Evolutionary conservation across 2,113 vertebrate species (phyloP).

Genomic region (Onychorhynchus coronatus): DNA sequence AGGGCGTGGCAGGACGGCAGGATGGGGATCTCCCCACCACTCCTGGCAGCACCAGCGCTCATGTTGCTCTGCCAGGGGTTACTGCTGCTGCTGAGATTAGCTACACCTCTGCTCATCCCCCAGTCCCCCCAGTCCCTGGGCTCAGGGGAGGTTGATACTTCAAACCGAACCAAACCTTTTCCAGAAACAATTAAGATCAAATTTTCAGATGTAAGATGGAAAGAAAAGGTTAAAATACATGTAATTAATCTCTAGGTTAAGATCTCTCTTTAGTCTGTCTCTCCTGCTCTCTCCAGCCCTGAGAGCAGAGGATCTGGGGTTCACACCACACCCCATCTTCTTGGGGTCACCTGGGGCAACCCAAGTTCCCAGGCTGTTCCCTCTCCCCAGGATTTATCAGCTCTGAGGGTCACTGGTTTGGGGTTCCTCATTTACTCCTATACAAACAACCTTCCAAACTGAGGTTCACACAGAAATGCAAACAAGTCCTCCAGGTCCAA

Average conservation of each 20-base stretch:
- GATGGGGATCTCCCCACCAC: neutral
- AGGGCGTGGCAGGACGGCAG: neutral
- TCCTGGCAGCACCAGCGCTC: neutral
- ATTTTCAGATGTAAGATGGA: neutral
- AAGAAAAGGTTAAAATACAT: neutral
- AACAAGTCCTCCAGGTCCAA: neutral
- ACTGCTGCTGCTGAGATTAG: neutral
- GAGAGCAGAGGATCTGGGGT: neutral
- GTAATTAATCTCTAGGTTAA: neutral
- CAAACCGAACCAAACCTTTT: neutral
- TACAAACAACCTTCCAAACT: neutral
- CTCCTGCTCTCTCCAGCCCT: neutral
- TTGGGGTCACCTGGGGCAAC: neutral
- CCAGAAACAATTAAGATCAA: neutral
- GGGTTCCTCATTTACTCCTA: neutral
- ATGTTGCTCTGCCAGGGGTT: accelerated
- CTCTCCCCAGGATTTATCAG: neutral
- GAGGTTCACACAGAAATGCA: neutral
- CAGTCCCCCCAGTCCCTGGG: accelerated
- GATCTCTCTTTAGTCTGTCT: neutral
- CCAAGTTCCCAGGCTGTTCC: neutral
- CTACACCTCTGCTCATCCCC: accelerated
- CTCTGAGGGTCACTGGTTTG: neutral
- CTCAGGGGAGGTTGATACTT: neutral
- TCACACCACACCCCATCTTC: neutral